phyloP scores from a whole-genome alignment of 2,797 vertebrate species.

The Ctenosaura bakeri region DNA sequence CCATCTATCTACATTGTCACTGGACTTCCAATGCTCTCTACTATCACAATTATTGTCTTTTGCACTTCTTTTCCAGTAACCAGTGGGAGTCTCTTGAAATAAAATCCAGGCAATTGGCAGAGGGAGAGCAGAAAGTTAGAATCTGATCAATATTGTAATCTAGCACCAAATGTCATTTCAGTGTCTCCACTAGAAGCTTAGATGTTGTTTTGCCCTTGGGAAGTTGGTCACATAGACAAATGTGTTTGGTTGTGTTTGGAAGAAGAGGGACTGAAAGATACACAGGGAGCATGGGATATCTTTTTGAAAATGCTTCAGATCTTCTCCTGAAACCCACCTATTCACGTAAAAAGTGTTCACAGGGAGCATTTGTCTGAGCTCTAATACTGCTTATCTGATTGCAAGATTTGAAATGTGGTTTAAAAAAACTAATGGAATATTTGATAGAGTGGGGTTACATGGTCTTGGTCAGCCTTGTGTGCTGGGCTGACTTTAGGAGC shows the following conservation, averaged over 20 bases:
- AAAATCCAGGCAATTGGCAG: background rate
- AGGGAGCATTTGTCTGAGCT: background rate
- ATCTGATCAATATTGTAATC: too few species aligned
- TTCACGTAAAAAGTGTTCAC: background rate
- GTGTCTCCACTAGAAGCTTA: background rate
- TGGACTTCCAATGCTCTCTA: background rate
- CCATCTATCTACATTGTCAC: background rate
- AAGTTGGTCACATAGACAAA: background rate
- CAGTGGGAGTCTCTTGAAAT: background rate
- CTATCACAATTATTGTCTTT: background rate
- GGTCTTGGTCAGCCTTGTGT: background rate
- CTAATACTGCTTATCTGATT: background rate
- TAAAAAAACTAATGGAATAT: background rate
- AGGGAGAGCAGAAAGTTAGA: background rate
- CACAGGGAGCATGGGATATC: background rate
- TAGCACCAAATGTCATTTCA: background rate
- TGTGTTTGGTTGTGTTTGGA: background rate
- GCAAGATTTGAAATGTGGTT: background rate
- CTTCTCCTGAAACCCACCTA: background rate
- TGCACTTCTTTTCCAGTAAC: background rate
- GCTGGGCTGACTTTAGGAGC: background rate
- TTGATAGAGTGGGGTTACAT: background rate
- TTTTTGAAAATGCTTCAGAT: background rate
- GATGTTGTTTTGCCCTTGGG: background rate
- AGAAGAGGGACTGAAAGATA: background rate